Percentiles rank a stretch among this genome's conserved stretches.
Evolutionary conservation across 1,140 invertebrate species (phyloP).

Genomic region (Pogonus chalceus): DNA sequence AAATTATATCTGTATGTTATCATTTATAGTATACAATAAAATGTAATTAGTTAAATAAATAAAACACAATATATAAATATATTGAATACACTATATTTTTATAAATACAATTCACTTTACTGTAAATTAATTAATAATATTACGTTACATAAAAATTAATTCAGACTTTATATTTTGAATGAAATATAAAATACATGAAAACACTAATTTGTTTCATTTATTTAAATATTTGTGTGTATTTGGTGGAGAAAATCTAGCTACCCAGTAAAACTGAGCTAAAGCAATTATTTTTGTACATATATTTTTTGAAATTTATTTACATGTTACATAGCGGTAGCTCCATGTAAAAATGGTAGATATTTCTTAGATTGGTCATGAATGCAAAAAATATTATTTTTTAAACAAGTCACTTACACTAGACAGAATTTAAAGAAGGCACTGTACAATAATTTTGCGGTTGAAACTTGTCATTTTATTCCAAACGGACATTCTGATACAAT

Average conservation of each 20-base stretch:
- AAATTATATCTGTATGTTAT: no score
- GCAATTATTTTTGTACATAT: conserved; percentile 5
- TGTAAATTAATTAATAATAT: conserved; percentile 4
- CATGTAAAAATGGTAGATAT: conserved; percentile 4
- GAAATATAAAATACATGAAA: conserved; percentile 4
- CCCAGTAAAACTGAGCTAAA: not conserved
- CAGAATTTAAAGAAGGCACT: conserved; percentile 6
- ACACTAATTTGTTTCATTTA: not conserved
- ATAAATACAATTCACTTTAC: conserved; percentile 4
- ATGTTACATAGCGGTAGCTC: not conserved
- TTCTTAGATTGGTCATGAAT: not conserved
- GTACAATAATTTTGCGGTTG: conserved; percentile 4
- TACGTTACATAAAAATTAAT: not conserved
- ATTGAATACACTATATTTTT: conserved; percentile 1
- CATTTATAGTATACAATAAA: no score
- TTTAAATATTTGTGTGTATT: not conserved
- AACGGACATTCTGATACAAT: not conserved
- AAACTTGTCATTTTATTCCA: no score
- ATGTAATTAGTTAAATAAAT: no score
- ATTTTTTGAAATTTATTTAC: not conserved
- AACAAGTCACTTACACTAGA: not conserved
- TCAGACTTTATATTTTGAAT: conserved; percentile 1
- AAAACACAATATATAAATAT: no score
- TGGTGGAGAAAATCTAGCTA: not conserved
- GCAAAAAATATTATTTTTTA: conserved; percentile 3